Base-by-base conservation (phyloP, 2,113 vertebrate genomes). In the Grammomys dolichurus region DNA sequence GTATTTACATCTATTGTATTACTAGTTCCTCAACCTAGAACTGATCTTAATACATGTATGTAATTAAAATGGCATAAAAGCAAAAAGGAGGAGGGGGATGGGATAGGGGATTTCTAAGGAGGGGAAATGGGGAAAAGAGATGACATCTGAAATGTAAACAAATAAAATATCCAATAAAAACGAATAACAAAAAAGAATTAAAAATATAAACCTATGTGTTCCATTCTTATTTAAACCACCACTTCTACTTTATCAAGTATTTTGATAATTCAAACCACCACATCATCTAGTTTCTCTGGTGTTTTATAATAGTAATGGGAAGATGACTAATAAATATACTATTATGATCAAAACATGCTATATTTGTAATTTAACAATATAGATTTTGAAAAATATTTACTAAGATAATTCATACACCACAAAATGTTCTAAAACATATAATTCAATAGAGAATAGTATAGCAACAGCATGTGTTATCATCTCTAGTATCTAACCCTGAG, bases 361-460 rank as follows among this genome's bases (percentile, higher is more conserved):
- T 94, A 87, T 65, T 51, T 75, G 56, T 51, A 17, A 90, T 58
- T 69, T 48, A n/a, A 63, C 36, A 88, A 40, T 51, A 76, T 13
- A 85, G 28, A 14, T 69, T 48, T 85, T 56, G 19, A 6, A 90
- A 60, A 1, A 76, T 31, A 54, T 92, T 94, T 90, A 46, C 75
- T n/a, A 92, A 73, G 33, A 73, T 69, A 84, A 78, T 58, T 82
- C 40, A 91, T 36, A 63, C 28, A 58, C 31, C 16, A 86, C 72
- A 72, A 89, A 92, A 95, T 82, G 89, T 40, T 46, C 48, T 76
- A 69, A 81, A 91, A 8, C 20, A 7, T 80, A 60, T 19, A 87
- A 36, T 70, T 92, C 56, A 93, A 16, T 67, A 54, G 17, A 70
- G 56, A 63, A 46, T 82, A 82, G 20, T 72, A 20, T 40, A 63